Base-by-base conservation (phyloP, 2,888 invertebrate species). In the Exephanes ischioxanthus region DNA sequence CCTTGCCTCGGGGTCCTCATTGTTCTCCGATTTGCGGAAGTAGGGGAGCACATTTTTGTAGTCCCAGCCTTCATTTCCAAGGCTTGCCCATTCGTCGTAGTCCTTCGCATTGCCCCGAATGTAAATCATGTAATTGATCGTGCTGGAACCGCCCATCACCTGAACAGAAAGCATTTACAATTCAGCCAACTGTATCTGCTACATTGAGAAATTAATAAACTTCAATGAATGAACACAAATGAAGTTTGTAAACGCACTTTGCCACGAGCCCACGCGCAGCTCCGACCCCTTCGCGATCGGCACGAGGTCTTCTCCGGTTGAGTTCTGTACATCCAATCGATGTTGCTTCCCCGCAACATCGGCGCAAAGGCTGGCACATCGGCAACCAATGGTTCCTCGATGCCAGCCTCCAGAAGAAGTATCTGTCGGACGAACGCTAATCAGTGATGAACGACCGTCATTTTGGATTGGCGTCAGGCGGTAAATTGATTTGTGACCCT, bases 271-370 rank as follows among this genome's bases (percentile, higher is more conserved):
- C 96, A 96, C 9, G 94, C 90, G 84, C 96, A 96, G 1, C 95
- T 94, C 19, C 95, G 95, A 2, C 95, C 95, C 61, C 94, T 94
- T 88, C 95, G 95, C 0, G 96, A 95, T 68, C 95, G 93, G 88
- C 96, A 97, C 0, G 95, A 95, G 87, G 95, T 91, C 84, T 95
- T 94, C 82, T 96, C 95, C 0, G 96, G 96, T 90, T 96, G 96
- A 0, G 97, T 97, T 72, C 95, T 94, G 92, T 96, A 97, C 88
- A 94, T 95, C 97, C 97, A 97, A 91, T 97, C 97, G 45, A 97
- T 95, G 89, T 95, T 92, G 61, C 91, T 92, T 1, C 84, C 90
- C 33, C 88, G 86, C 22, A 92, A 75, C 88, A 93, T 94, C 9
- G 96, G 95, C 0, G 96, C 96, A 16, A 97, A 95, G 0, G 96